phyloP scores from a whole-genome alignment of 2,888 invertebrate species.

The Thelaira solivaga region DNA sequence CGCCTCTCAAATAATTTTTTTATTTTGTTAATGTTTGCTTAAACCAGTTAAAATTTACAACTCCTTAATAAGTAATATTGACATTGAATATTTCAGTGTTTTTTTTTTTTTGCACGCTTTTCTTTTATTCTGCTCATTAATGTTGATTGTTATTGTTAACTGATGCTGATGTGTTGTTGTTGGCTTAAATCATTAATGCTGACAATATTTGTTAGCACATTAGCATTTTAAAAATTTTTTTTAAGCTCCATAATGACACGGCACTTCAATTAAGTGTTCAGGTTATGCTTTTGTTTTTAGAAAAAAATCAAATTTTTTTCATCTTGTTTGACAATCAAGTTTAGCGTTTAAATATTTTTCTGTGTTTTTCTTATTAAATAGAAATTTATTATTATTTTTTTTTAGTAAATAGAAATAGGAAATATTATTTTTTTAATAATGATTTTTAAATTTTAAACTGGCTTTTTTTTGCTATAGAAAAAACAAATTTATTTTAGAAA shows the following conservation, averaged over 20 bases:
- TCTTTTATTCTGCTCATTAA: neutral
- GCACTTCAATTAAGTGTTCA: neutral
- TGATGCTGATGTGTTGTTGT: neutral
- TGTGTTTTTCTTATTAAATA: neutral
- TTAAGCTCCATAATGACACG: neutral
- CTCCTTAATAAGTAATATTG: slow-evolving; percentile 52
- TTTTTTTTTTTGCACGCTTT: slow-evolving; percentile 26
- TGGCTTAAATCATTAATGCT: too few species aligned
- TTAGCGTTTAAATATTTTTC: neutral
- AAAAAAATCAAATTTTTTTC: neutral
- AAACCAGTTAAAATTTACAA: slow-evolving; percentile 51
- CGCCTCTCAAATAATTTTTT: too few species aligned
- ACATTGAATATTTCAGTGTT: slow-evolving; percentile 43
- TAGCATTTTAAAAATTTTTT: too few species aligned
- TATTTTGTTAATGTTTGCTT: neutral
- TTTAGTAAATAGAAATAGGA: too few species aligned
- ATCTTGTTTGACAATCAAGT: neutral
- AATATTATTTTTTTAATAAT: too few species aligned
- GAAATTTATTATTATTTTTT: neutral
- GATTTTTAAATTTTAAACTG: too few species aligned
- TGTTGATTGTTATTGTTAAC: neutral
- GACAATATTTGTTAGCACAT: slow-evolving; percentile 5
- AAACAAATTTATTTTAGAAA: too few species aligned
- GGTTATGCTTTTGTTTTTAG: neutral
- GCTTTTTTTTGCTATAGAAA: too few species aligned